These are phyloP conservation scores for Stratiolaelaps scimitus DNA, from an alignment of 1,140 invertebrate genomes.

Conservation along the genomic window DNA sequence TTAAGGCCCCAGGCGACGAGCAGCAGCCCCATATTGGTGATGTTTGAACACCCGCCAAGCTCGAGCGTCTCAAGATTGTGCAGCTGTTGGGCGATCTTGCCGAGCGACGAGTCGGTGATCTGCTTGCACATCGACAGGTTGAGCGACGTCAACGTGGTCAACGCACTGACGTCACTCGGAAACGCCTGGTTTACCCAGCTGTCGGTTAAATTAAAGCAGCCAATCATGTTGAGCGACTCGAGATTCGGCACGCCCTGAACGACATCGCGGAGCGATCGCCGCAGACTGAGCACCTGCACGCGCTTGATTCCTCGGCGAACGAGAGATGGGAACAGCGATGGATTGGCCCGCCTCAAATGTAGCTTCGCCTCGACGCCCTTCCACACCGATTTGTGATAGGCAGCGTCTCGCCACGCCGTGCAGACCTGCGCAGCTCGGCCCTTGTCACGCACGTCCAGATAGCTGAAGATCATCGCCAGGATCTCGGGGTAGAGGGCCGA, in stretches of 20 bases:
- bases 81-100: constrained; percentile 66
- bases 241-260: constrained; percentile 69
- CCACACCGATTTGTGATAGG: constrained; percentile 78
- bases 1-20: constrained; percentile 71
- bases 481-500: constrained; percentile 80
- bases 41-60: constrained; percentile 74
- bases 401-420: constrained; percentile 69
- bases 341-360: constrained; percentile 66
- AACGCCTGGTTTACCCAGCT: constrained; percentile 71
- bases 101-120: constrained; percentile 69
- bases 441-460: constrained; percentile 71
- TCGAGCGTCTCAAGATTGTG: constrained; percentile 74
- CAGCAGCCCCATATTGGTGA: constrained; percentile 71
- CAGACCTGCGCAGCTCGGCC: constrained; percentile 81
- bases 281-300: constrained; percentile 65
- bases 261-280: constrained; percentile 69
- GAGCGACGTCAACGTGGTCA: constrained; percentile 58
- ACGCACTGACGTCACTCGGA: constrained; percentile 46
- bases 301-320: constrained; percentile 70
- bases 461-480: constrained; percentile 75
- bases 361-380: constrained; percentile 76
- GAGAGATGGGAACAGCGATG: constrained; percentile 67
- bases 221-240: constrained; percentile 72
- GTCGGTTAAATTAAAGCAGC: constrained; percentile 78
- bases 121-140: constrained; percentile 88